phyloP scores from a whole-genome alignment of 2,888 invertebrate genomes.

The Drosophila eohydei region DNA sequence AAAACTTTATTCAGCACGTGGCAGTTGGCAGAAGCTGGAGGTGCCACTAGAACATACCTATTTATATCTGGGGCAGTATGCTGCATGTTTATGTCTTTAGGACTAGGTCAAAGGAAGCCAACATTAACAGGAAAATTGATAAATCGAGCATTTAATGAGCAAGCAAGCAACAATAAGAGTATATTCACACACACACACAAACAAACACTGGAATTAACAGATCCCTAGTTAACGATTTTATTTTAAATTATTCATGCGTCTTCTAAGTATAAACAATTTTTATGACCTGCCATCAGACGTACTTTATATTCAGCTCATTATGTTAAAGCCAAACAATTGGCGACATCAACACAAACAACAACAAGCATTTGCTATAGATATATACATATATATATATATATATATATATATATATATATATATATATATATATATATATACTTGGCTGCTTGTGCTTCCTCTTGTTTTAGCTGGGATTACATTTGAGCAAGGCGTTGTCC shows the following conservation, averaged over 20 bases:
- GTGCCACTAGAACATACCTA: background rate
- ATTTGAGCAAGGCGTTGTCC: slow-evolving; percentile 39
- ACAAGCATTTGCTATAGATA: background rate
- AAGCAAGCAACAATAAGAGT: slow-evolving; percentile 23
- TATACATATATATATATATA: background rate
- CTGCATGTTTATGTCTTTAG: slow-evolving; percentile 6
- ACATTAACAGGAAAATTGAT: slow-evolving; percentile 48
- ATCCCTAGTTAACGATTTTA: slow-evolving; percentile 45
- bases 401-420: background rate
- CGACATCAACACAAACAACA: slow-evolving; percentile 53
- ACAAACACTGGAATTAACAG: background rate
- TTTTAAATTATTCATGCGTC: slow-evolving; percentile 72
- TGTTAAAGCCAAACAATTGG: slow-evolving; percentile 63
- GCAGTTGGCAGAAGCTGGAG: background rate
- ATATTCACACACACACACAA: slow-evolving; percentile 1
- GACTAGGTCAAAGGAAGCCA: slow-evolving; percentile 39
- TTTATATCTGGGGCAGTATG: background rate
- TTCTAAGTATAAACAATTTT: slow-evolving; percentile 64
- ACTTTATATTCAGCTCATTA: slow-evolving; percentile 80
- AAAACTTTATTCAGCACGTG: slow-evolving; percentile 38
- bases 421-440: background rate
- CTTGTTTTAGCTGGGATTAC: slow-evolving; percentile 32
- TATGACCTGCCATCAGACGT: slow-evolving; percentile 50
- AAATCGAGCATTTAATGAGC: slow-evolving; percentile 50
- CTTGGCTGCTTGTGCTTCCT: slow-evolving; percentile 15